Base-by-base conservation (phyloP, 2,888 invertebrate species). In the Entomobrya proxima region DNA sequence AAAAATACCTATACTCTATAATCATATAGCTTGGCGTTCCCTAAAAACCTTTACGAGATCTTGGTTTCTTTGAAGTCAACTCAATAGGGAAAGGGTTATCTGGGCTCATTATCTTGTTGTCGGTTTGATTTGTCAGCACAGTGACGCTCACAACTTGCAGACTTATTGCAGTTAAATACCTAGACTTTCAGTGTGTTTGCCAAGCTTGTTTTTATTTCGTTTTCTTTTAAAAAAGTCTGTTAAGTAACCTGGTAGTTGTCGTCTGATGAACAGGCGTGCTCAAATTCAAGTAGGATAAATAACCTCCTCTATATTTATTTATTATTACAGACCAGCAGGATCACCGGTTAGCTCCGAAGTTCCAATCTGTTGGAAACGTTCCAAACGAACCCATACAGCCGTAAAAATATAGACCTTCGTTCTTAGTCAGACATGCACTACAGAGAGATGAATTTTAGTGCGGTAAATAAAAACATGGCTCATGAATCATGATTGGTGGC, bases 51-150 rank as follows among this genome's bases (percentile, higher is more conserved):
- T 11, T 40, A 40, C 2, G 27, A 44, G 30, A 37, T 67, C 30
- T 50, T 72, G 15, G 18, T 9, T 47, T 40, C 18, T 32, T 47
- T 67, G 15, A 44, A 24, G 44, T 47, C 69, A 24, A 69, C 69
- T 69, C 40, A 69, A 44, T 44, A 44, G 44, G 44, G 37, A 85
- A 78, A 75, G 27, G 58, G 80, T 86, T 86, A 86, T 86, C 86
- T 76, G 47, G 80, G 81, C 86, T 86, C 86, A 86, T 86, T 86
- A 86, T 86, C 86, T 86, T 86, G 86, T 86, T 86, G 86, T 81
- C 77, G 77, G 86, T 76, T 81, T 86, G 86, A 86, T 86, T 86
- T 86, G 86, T 86, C 86, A 86, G 86, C 81, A 86, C 69, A 69
- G 81, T 81, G 86, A 86, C 76, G 86, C 77, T 86, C 44, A 40